These are phyloP conservation scores for Adelphocoris suturalis DNA, from an alignment of 2,888 invertebrate species.

Conservation along the genomic window DNA sequence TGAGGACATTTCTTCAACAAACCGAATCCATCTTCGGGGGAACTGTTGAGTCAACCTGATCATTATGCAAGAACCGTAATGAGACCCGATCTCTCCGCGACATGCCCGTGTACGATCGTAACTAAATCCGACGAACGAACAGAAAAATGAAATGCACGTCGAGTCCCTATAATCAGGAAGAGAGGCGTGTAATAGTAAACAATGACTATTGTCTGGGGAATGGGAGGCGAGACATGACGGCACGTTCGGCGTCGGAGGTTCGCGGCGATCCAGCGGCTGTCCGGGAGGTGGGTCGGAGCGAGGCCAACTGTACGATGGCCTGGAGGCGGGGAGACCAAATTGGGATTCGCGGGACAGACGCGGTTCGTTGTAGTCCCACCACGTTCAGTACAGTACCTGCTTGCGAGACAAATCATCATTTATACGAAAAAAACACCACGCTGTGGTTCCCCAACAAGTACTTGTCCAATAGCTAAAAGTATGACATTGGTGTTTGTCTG, in stretches of 20 bases:
- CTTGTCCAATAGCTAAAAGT: too few relatives aligned
- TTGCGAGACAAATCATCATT: too few relatives aligned
- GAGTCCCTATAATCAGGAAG: neutral
- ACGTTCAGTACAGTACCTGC: too few relatives aligned
- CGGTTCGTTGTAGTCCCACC: too few relatives aligned
- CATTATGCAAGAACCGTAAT: neutral
- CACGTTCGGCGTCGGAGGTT: conserved; percentile 30
- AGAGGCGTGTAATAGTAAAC: conserved; percentile 68
- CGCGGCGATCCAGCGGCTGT: conserved; percentile 20
- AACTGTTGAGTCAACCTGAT: neutral
- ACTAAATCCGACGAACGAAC: neutral
- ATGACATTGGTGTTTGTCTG: too few relatives aligned
- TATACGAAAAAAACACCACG: too few relatives aligned
- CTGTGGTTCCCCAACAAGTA: too few relatives aligned
- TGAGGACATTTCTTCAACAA: neutral
- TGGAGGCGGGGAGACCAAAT: too few relatives aligned
- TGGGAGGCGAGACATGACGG: conserved; percentile 52
- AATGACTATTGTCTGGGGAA: conserved; percentile 62
- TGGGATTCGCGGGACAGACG: too few relatives aligned
- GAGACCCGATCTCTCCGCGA: neutral
- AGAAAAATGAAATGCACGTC: conserved; percentile 51
- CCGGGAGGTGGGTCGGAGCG: neutral
- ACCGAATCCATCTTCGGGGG: neutral
- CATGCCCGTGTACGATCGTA: conserved; percentile 17
- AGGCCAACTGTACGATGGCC: too few relatives aligned